These are phyloP conservation scores for Pterocles orientalis DNA, from an alignment of 2,113 vertebrate species.

Conservation along the genomic window DNA sequence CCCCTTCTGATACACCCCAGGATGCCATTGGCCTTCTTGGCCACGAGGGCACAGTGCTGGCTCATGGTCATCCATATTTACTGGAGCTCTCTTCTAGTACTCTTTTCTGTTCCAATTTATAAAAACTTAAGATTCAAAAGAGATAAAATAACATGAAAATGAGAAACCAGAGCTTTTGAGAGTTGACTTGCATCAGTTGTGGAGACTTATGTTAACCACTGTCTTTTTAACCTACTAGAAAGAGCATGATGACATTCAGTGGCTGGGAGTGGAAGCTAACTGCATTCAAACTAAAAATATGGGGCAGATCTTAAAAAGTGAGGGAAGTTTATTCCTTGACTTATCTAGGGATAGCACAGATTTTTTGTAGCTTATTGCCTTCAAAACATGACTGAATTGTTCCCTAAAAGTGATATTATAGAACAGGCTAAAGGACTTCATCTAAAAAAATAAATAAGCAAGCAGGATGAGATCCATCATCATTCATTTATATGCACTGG, in stretches of 20 bases:
- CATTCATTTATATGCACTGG: background rate
- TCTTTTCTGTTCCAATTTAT: background rate
- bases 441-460: background rate
- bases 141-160: background rate
- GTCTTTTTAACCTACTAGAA: background rate
- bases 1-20: no score
- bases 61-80: no score
- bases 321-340: background rate
- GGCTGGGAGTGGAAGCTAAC: background rate
- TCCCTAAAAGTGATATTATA: background rate
- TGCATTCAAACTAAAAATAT: background rate
- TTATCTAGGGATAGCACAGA: accelerated
- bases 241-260: background rate
- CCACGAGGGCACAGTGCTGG: no score
- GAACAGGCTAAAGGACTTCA: background rate
- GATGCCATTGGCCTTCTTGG: no score
- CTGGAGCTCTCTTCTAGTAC: background rate
- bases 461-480: background rate
- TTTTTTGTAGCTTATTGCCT: background rate
- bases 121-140: background rate
- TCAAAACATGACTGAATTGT: background rate
- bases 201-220: background rate
- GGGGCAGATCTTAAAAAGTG: background rate
- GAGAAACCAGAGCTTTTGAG: background rate
- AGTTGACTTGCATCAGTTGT: background rate